phyloP scores from a whole-genome alignment of 1,140 invertebrate species.

The Himalopsyche phryganea region DNA sequence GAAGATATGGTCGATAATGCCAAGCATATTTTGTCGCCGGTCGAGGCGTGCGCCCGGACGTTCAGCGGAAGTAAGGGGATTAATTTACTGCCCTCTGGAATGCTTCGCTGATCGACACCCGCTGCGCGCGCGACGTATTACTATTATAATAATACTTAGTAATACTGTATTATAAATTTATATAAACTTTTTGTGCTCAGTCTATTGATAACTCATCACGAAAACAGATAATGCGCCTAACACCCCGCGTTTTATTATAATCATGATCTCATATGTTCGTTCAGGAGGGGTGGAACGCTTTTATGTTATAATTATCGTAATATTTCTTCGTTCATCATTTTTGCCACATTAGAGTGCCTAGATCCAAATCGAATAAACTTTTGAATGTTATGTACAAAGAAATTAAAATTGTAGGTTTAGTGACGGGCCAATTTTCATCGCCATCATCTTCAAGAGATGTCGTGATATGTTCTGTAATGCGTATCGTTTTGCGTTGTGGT shows the following conservation, averaged over 20 bases:
- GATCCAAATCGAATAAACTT: conserved; percentile 52
- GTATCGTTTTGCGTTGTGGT: background rate
- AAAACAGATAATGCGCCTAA: background rate
- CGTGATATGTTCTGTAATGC: background rate
- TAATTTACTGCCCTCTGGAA: no score
- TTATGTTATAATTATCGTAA: conserved; percentile 16
- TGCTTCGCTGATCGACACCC: no score
- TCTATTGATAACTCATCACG: background rate
- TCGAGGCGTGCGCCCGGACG: no score
- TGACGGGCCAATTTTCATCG: conserved; percentile 19
- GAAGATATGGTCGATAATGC: background rate
- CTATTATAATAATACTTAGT: conserved; percentile 30
- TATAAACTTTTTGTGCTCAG: background rate
- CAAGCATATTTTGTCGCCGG: no score
- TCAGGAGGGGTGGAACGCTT: conserved; percentile 2
- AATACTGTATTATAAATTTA: background rate
- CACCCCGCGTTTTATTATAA: conserved; percentile 4
- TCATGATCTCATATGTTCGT: conserved; percentile 15
- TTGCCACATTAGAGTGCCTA: conserved; percentile 49
- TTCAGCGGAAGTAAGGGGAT: no score
- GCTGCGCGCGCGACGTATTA: no score
- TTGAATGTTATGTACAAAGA: conserved; percentile 57
- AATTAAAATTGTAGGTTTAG: conserved; percentile 26
- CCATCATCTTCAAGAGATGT: background rate
- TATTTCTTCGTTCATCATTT: conserved; percentile 12